Evolutionary conservation across 2,888 invertebrate genomes (phyloP), one percentile per base, ranked within the genome.

Genomic region (Dryobota labecula): DNA sequence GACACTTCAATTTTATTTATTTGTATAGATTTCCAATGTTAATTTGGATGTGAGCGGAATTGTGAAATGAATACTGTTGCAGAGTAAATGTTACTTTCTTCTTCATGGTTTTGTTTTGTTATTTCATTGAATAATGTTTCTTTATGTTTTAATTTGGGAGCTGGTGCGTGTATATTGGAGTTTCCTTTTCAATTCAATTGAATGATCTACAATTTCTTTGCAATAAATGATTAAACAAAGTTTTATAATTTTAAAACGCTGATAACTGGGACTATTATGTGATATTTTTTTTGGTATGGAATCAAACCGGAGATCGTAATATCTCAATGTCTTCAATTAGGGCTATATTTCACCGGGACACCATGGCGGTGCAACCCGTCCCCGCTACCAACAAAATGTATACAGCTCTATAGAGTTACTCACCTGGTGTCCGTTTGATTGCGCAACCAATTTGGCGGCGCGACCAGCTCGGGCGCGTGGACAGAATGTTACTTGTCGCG

Each of bases 11-110:
- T n/a, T n/a, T n/a, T n/a, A n/a, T n/a, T n/a, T n/a, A n/a, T n/a
- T n/a, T n/a, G n/a, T n/a, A n/a, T n/a, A n/a, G n/a, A 67, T 71
- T 53, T 36, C 24, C 49, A 18, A 58, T 62, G 56, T 65, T 73
- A 56, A 58, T 54, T 81, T 60, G 11, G 13, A 6, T 58, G 57
- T 41, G 38, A 72, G 20, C 1, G 24, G 13, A 61, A 56, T 67
- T 61, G 24, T 47, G 33, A 53, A 67, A 67, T 60, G 27, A 66
- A 63, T 56, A 41, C 30, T 54, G 30, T 56, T 43, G 36, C 41
- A 0, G 38, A 54, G n/a, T 53, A 53, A 18, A 62, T 54, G 15
- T 51, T 49, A 45, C 8, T 49, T 49, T 51, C 36, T 43, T 27
- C 9, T 41, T 33, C 24, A 41, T 47, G 5, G 2, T 58, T 47